Evolutionary conservation across 2,797 vertebrate species (phyloP), one percentile per base, ranked within the genome.

Genomic region (Oreochromis mossambicus): DNA sequence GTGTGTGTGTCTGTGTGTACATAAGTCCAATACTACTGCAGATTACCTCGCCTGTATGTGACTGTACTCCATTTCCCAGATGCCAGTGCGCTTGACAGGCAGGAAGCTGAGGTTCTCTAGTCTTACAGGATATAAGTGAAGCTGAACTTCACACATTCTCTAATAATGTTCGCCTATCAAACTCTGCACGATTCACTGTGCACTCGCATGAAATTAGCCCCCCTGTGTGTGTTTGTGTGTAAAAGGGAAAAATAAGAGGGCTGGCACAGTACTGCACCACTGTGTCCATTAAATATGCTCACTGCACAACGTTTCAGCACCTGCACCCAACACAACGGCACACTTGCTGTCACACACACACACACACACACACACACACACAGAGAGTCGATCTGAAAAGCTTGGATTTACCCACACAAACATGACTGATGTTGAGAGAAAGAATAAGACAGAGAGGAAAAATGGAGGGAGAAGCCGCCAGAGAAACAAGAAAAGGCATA

Each of bases 271-370:
- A 85, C 83, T 86, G 85, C 88, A 84, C 84, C 70, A 83, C 87
- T 93, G 88, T 92, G 90, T 93, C 89, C 91, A 95, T 93, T 92
- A 92, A 82, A 91, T 91, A 95, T 84, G 93, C 94, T 95, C 93
- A 93, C 84, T 48, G 90, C 93, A 92, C 93, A 94, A 91, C 84
- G 77, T 92, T 93, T 91, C 90, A 93, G 90, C 94, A 94, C 95
- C 95, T 94, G 94, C 85, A 94, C 90, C 94, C 91, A 92, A 87
- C 91, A 82, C 81, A 83, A 68, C 56, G 52, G 80, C 87, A 90
- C 83, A 91, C 76, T 84, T 80, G 78, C 86, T 41, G 70, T 75
- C 81, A 89, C 36, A 70, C 66, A 82, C 80, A 78, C 82, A 89
- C 78, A 80, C 82, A 79, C 87, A 85, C 77, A 83, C 85, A 88